phyloP scores from a whole-genome alignment of 1,140 invertebrate species.

The Tenebrio molitor region DNA sequence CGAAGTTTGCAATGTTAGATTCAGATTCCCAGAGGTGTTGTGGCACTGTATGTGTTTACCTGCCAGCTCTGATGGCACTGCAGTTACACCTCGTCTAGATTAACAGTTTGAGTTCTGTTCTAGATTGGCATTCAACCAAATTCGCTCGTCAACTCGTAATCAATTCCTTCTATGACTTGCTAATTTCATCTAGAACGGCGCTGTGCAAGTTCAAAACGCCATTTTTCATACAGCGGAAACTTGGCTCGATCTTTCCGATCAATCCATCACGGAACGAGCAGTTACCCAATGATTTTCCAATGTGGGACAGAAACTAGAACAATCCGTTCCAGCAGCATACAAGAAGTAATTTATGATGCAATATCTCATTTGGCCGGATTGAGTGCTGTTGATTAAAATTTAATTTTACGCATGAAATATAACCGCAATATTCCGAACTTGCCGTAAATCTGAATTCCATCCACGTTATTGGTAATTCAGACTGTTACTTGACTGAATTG shows the following conservation, averaged over 20 bases:
- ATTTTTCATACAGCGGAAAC: neutral
- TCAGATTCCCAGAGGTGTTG: conserved; percentile 36
- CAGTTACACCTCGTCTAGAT: conserved; percentile 24
- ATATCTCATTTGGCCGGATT: conserved; percentile 44
- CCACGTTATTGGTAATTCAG: conserved; percentile 23
- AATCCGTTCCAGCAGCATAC: neutral
- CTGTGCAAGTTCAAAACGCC: neutral
- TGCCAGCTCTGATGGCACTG: conserved; percentile 22
- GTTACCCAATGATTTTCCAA: conserved; percentile 9
- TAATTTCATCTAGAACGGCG: conserved; percentile 12
- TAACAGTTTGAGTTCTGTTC: conserved; percentile 12
- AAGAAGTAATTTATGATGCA: conserved; percentile 46
- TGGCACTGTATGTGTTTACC: conserved; percentile 20
- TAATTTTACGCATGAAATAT: conserved; percentile 50
- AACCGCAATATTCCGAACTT: conserved; percentile 39
- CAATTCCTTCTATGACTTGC: conserved; percentile 38
- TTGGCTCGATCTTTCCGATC: conserved; percentile 4
- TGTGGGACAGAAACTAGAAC: conserved; percentile 14
- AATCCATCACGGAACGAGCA: neutral
- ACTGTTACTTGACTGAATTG: conserved; percentile 25
- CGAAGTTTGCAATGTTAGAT: conserved; percentile 32
- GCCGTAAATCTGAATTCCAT: conserved; percentile 41
- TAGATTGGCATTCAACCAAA: conserved; percentile 3
- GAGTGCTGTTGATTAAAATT: conserved; percentile 51
- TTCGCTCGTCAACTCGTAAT: conserved; percentile 17